These are phyloP conservation scores for Microctenopoma lineatum DNA, from an alignment of 2,797 vertebrate genomes.

Conservation along the genomic window DNA sequence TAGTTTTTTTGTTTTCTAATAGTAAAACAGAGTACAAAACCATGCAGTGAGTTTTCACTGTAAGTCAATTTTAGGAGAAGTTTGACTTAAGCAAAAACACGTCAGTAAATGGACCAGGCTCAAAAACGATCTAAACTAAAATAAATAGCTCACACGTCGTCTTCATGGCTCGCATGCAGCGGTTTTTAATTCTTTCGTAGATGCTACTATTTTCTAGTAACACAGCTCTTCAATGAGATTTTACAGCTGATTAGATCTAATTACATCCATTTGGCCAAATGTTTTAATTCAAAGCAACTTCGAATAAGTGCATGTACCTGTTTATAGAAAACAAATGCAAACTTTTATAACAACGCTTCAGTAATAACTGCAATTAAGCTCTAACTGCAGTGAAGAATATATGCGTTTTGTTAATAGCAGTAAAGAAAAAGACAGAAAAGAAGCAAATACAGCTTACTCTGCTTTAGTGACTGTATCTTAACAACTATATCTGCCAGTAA, in stretches of 20 bases:
- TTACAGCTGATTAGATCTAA: background rate
- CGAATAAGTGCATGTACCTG: background rate
- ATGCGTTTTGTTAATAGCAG: too few species aligned
- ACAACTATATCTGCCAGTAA: too few species aligned
- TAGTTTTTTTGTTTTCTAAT: background rate
- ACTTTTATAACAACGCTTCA: too few species aligned
- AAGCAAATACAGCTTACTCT: too few species aligned
- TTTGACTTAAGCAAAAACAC: background rate
- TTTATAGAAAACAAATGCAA: too few species aligned
- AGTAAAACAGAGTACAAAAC: background rate
- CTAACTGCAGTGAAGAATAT: too few species aligned
- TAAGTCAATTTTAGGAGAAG: background rate
- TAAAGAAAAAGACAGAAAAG: too few species aligned
- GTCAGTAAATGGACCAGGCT: background rate
- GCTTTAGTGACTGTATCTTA: too few species aligned
- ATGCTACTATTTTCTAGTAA: background rate
- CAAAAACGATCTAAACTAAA: too few species aligned
- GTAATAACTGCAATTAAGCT: too few species aligned
- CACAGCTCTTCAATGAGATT: background rate
- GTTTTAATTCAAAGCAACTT: background rate
- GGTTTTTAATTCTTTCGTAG: background rate
- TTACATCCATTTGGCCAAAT: background rate
- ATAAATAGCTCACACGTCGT: background rate
- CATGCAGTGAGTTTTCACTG: background rate
- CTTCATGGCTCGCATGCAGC: background rate